Evolutionary conservation across 2,888 invertebrate species (phyloP), one percentile per base, ranked within the genome.

Genomic region (Euzophera pinguis): DNA sequence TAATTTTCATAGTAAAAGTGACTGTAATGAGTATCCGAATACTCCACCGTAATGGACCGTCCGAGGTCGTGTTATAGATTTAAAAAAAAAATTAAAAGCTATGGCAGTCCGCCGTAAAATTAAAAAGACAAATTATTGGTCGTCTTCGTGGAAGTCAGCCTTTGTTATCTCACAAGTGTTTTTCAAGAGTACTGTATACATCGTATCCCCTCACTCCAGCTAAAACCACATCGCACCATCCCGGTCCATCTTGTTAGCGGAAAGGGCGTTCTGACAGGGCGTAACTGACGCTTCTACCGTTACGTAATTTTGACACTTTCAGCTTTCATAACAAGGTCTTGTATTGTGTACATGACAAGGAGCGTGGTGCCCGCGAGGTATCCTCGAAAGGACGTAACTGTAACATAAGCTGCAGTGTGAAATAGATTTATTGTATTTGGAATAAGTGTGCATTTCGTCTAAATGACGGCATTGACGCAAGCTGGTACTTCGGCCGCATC

Each of bases 121-220:
- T 89, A 89, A 90, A 90, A 90, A 88, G 89, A 89, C 89, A 90
- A 90, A 89, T 90, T 90, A 90, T 90, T 86, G 86, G 79, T 87
- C 85, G 84, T 88, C 82, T 90, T 89, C 90, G 84, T 87, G 84
- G 90, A 90, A 89, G 80, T 77, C 74, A 79, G 82, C 82, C 85
- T 89, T 89, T 90, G 90, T 90, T 89, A 90, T 88, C 84, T 84
- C 85, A 85, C 87, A 86, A 89, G 90, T 89, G 90, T 88, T 90
- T 89, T 89, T 88, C 85, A 81, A 89, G 86, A 84, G 86, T 77
- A 84, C 79, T 86, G 84, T 85, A 83, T 81, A 78, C 78, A 76
- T 78, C 69, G 72, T 67, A 70, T 77, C 75, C 73, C 62, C 75
- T 86, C 81, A 63, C 69, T 60, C 85, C 60, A 61, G 64, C 58